These are phyloP conservation scores for Uropsilus gracilis DNA, from an alignment of 2,113 vertebrate species.

Conservation along the genomic window DNA sequence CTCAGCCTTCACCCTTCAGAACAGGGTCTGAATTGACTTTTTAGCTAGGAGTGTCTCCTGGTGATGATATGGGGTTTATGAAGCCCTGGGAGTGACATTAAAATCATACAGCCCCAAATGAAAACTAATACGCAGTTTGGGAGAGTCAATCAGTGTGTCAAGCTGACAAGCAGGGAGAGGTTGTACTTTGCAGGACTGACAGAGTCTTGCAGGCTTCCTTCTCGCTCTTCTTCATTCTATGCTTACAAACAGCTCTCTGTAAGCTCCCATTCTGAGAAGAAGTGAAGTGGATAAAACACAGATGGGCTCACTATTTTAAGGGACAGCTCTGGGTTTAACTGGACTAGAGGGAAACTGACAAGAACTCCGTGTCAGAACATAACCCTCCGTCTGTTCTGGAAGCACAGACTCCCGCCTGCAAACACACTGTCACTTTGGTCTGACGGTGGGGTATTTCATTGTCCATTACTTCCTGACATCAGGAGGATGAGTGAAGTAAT, in stretches of 20 bases:
- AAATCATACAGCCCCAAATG: constrained; percentile 47
- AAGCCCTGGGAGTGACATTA: constrained; percentile 11
- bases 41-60: background rate
- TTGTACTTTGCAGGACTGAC: background rate
- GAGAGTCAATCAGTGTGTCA: constrained; percentile 15
- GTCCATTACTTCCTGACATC: background rate
- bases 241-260: background rate
- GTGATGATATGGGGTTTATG: background rate
- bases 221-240: background rate
- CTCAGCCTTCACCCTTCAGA: background rate
- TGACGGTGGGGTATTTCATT: background rate
- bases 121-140: constrained; percentile 46
- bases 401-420: background rate
- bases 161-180: background rate
- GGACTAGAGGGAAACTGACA: background rate
- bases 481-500: background rate
- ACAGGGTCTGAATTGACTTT: background rate
- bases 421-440: background rate
- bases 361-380: background rate
- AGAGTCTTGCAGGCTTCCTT: background rate
- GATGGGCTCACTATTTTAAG: background rate
- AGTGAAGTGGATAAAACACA: background rate
- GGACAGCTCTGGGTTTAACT: background rate
- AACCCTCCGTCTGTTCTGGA: background rate
- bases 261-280: background rate